Evolutionary conservation across 2,888 invertebrate species (phyloP).

Genomic region (Helicoverpa assulta): DNA sequence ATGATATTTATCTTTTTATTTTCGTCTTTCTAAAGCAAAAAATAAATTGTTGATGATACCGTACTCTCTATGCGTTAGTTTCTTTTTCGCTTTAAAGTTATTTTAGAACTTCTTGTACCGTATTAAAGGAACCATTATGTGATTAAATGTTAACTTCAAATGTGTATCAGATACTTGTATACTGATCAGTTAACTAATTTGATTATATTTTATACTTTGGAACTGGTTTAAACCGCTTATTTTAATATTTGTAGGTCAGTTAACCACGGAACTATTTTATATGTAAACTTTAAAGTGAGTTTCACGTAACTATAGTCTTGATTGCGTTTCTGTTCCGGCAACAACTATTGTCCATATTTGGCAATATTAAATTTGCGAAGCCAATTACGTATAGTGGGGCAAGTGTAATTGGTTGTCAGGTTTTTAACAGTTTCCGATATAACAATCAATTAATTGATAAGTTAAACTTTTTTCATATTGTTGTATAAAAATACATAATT

Average conservation of each 20-base stretch:
- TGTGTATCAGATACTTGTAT: no score
- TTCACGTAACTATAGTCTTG: constrained; percentile 38
- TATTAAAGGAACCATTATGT: no score
- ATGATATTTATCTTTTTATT: no score
- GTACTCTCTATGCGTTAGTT: no score
- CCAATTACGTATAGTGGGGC: constrained; percentile 40
- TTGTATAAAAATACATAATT: background rate
- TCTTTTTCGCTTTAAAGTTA: no score
- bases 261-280: background rate
- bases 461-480: background rate
- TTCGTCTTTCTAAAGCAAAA: no score
- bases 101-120: no score
- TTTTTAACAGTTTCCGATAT: constrained; percentile 18
- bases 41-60: no score
- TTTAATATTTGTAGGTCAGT: background rate
- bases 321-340: constrained; percentile 54
- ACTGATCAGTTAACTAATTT: no score
- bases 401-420: constrained; percentile 37
- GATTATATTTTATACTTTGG: no score
- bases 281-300: background rate
- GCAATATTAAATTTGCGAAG: constrained; percentile 54
- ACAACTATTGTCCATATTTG: constrained; percentile 35
- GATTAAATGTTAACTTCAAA: no score
- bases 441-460: background rate
- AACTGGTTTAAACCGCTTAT: no score